Evolutionary conservation across 1,140 invertebrate species (phyloP).

Genomic region (Macrobrachium rosenbergii): DNA sequence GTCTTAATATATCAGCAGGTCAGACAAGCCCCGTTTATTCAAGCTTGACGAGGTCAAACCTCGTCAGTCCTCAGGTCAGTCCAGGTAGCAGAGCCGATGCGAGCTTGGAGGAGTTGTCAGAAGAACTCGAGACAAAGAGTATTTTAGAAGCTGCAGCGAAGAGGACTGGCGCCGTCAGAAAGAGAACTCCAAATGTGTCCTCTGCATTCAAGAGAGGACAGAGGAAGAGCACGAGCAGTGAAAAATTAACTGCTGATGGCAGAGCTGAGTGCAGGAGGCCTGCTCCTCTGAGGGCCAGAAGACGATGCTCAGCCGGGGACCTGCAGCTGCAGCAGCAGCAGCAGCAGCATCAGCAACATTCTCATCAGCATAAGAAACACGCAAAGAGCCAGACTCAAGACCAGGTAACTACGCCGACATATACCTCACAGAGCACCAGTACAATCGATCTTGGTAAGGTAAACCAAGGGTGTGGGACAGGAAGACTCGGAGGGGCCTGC

Average conservation of each 20-base stretch:
- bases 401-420: not conserved
- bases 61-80: not conserved
- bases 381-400: too few relatives aligned
- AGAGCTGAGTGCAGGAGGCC: slow-evolving; percentile 25
- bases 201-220: slow-evolving; percentile 4
- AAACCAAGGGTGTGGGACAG: not conserved
- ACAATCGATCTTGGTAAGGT: slow-evolving; percentile 17
- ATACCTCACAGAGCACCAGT: slow-evolving; percentile 33
- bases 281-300: slow-evolving; percentile 41
- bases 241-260: slow-evolving; percentile 12
- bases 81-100: not conserved
- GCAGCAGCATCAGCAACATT: slow-evolving; percentile 4
- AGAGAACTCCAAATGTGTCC: slow-evolving; percentile 24
- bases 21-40: too few relatives aligned
- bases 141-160: slow-evolving; percentile 35
- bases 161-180: slow-evolving; percentile 50
- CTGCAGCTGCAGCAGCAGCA: slow-evolving; percentile 42
- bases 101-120: slow-evolving; percentile 39
- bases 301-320: slow-evolving; percentile 46
- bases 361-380: not conserved
- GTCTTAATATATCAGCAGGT: too few relatives aligned
- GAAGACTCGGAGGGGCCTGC: slow-evolving; percentile 15
- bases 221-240: slow-evolving; percentile 35
- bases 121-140: slow-evolving; percentile 49
- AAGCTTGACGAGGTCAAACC: too few relatives aligned